Base-by-base conservation (phyloP, 2,888 invertebrate species). In the Scaptodrosophila latifasciaeformis region DNA sequence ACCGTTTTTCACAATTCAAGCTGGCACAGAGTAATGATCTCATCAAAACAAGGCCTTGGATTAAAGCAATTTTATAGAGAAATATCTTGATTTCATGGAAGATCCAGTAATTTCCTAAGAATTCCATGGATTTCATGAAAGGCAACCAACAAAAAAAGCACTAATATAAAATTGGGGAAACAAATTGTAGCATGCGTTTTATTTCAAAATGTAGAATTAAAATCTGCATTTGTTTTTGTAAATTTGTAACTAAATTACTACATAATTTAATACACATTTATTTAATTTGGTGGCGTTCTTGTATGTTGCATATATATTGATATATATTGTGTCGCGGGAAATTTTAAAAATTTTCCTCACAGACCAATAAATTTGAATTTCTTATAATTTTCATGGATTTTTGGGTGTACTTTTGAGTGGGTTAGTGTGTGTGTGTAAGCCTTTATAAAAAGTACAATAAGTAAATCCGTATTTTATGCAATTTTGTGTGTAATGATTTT, bases 281-380 rank as follows among this genome's bases (percentile, higher is more conserved):
- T 68, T 76, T 79, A 49, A 70, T 75, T 75, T 79, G 72, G 72
- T 79, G 79, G 79, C 71, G 65, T 78, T 56, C 54, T 48, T 54
- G 47, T 21, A 18, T n/a, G n/a, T 50, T 34, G 30, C 12, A 34
- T 12, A 12, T 34, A 9, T 34, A 15, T 24, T 29, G 48, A 15
- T 31, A 12, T 42, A 18, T 21, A 46, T 24, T 24, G 3, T 7
- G 24, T 24, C 24, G n/a, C n/a, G n/a, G n/a, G n/a, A n/a, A n/a
- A n/a, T n/a, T n/a, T n/a, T n/a, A n/a, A n/a, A n/a, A n/a, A n/a
- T n/a, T n/a, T 24, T 7, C 3, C 24, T 24, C 24, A 7, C 24
- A 24, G 24, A 7, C 24, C 3, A 7, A 3, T 7, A 24, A 7
- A 7, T 3, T 24, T 24, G 24, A 3, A 3, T 7, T 24, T 24